Conservation (phyloP, 2,797 vertebrate species). For the Calcarius lapponicus region DNA sequence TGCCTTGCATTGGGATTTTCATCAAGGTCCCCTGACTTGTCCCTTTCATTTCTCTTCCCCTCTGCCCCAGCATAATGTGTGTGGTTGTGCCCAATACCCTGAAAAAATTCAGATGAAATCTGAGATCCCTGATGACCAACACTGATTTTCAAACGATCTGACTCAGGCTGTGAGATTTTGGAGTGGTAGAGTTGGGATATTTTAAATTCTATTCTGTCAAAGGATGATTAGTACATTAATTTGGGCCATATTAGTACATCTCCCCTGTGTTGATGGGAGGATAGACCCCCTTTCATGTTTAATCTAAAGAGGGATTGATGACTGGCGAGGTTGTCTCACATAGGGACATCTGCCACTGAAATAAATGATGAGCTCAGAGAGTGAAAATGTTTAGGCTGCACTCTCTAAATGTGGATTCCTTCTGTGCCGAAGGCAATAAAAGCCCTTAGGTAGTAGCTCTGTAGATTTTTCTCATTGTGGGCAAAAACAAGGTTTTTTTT, state of each 20-base stretch:
- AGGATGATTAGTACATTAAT: constrained; percentile 58
- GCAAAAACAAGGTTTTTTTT: neutral
- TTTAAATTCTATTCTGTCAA: constrained; percentile 45
- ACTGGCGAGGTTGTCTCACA: constrained; percentile 40
- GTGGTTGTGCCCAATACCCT: neutral
- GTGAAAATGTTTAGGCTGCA: constrained; percentile 61
- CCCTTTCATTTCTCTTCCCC: neutral
- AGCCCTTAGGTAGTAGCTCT: constrained; percentile 67
- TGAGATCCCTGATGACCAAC: neutral
- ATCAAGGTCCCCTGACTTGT: neutral
- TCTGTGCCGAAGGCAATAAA: constrained; percentile 67
- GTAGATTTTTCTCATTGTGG: constrained; percentile 63
- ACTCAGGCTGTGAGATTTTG: neutral
- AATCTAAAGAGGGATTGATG: constrained; percentile 61
- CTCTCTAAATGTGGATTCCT: constrained; percentile 51
- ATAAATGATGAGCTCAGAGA: constrained; percentile 62
- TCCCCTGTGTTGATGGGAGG: constrained; percentile 36
- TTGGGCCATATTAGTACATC: constrained; percentile 58
- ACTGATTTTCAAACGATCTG: neutral
- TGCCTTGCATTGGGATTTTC: neutral
- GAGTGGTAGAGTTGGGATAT: neutral
- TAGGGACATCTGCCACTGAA: constrained; percentile 51
- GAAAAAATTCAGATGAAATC: constrained; percentile 10
- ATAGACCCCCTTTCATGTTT: constrained; percentile 64
- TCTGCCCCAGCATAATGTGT: neutral